phyloP scores from a whole-genome alignment of 2,888 invertebrate species.

The Euspilapteryx auroguttella region DNA sequence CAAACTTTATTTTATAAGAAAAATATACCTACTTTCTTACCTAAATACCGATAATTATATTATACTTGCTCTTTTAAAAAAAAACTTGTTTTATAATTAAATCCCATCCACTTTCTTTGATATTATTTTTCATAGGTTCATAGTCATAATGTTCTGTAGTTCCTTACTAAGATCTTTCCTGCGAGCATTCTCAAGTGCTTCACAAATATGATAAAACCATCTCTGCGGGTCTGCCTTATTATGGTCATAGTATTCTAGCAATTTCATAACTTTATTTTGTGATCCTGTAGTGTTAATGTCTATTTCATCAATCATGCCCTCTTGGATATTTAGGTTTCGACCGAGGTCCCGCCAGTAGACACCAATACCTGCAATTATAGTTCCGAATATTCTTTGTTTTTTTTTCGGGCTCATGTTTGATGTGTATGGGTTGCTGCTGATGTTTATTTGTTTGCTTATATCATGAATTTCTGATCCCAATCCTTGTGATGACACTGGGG shows the following conservation, averaged over 20 bases:
- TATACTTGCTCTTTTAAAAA: too few relatives aligned
- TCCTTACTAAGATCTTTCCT: conserved; percentile 31
- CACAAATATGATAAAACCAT: conserved; percentile 36
- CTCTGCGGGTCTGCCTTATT: conserved; percentile 24
- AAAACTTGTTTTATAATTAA: too few relatives aligned
- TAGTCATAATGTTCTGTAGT: conserved; percentile 31
- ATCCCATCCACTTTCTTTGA: too few relatives aligned
- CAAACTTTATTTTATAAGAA: too few relatives aligned
- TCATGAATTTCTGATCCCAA: too few relatives aligned
- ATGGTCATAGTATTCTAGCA: conserved; percentile 22
- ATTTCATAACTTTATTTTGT: conserved; percentile 19
- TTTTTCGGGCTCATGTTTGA: conserved; percentile 18
- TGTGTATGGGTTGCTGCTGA: conserved; percentile 14
- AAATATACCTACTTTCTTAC: too few relatives aligned
- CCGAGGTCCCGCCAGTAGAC: conserved; percentile 35
- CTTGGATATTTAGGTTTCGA: conserved; percentile 30
- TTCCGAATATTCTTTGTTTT: conserved; percentile 25
- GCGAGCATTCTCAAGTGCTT: conserved; percentile 31
- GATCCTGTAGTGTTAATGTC: conserved; percentile 17
- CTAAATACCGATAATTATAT: too few relatives aligned
- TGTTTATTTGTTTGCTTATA: too few relatives aligned
- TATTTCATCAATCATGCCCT: conserved; percentile 33
- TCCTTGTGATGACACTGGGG: too few relatives aligned
- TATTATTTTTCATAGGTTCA: conserved; percentile 22
- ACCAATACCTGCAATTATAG: conserved; percentile 31